Evolutionary conservation across 2,888 invertebrate genomes (phyloP).

Genomic region (Euzophera pinguis): DNA sequence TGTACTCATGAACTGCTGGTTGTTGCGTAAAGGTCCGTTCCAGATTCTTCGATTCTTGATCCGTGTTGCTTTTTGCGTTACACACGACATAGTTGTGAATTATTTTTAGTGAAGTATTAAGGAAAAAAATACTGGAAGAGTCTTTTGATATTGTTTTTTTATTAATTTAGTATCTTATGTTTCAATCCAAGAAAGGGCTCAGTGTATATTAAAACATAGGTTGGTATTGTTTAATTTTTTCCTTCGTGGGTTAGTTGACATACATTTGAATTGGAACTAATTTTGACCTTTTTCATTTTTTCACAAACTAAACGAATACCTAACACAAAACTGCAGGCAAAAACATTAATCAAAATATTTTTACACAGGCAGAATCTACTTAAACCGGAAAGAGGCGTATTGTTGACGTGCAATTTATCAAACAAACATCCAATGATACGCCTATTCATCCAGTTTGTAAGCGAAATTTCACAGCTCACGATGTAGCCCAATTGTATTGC

Average conservation of each 20-base stretch:
- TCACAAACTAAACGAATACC: too few species aligned
- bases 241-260: not conserved
- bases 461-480: constrained; percentile 63
- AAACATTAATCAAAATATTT: not conserved
- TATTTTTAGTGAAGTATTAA: not conserved
- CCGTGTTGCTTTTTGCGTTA: constrained; percentile 28
- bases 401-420: constrained; percentile 68
- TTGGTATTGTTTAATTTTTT: not conserved
- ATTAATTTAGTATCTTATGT: too few species aligned
- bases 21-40: constrained; percentile 37
- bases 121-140: too few species aligned
- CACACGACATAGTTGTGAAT: not conserved
- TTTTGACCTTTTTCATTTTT: too few species aligned
- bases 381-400: constrained; percentile 60
- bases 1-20: constrained; percentile 27
- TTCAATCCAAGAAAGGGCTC: too few species aligned
- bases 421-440: constrained; percentile 63
- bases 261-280: too few species aligned
- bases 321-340: too few species aligned
- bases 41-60: constrained; percentile 35
- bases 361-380: constrained; percentile 9
- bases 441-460: constrained; percentile 57
- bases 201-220: not conserved
- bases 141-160: too few species aligned
- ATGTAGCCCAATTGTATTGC: constrained; percentile 59